Conservation (phyloP, 1,140 invertebrate species). For the Drosophila parabipectinata region DNA sequence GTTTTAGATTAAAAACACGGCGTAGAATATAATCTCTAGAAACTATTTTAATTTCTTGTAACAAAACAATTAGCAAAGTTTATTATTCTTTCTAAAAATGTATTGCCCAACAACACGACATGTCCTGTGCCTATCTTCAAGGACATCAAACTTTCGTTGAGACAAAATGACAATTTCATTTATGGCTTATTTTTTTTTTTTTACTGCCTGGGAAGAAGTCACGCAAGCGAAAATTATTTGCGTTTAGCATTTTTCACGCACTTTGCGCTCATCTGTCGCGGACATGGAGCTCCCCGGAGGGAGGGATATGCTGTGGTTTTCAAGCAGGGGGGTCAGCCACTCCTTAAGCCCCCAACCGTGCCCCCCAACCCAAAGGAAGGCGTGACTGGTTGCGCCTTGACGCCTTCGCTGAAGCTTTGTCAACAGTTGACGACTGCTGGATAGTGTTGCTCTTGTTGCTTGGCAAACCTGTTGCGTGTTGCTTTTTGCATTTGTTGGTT, state of each 20-base stretch:
- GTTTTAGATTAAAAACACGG: no score
- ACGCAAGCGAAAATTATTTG: conserved; percentile 59
- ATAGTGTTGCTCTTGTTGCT: conserved; percentile 14
- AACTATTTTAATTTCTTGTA: not conserved
- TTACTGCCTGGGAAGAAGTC: conserved; percentile 41
- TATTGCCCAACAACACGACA: conserved; percentile 7
- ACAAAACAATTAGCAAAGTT: conserved; percentile 10
- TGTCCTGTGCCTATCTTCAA: conserved; percentile 17
- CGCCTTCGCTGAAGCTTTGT: conserved; percentile 68
- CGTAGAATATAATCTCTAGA: not conserved
- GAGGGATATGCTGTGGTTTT: not conserved
- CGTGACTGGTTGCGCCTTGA: conserved; percentile 64
- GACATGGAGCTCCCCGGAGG: not conserved
- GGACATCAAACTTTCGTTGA: conserved; percentile 27
- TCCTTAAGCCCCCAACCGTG: not conserved
- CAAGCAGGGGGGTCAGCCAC: not conserved
- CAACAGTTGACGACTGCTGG: conserved; percentile 41
- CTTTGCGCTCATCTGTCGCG: conserved; percentile 24
- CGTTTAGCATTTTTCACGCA: conserved; percentile 70
- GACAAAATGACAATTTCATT: conserved; percentile 24
- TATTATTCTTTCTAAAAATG: not conserved
- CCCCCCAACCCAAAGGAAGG: conserved; percentile 5
- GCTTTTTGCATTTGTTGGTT: conserved; percentile 70
- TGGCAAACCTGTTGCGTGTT: conserved; percentile 69
- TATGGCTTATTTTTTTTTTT: not conserved